Percentiles rank a stretch among this genome's conserved stretches.
These are phyloP conservation scores for Trogon melanurus DNA, from an alignment of 2,113 vertebrate species.

Conservation along the genomic window DNA sequence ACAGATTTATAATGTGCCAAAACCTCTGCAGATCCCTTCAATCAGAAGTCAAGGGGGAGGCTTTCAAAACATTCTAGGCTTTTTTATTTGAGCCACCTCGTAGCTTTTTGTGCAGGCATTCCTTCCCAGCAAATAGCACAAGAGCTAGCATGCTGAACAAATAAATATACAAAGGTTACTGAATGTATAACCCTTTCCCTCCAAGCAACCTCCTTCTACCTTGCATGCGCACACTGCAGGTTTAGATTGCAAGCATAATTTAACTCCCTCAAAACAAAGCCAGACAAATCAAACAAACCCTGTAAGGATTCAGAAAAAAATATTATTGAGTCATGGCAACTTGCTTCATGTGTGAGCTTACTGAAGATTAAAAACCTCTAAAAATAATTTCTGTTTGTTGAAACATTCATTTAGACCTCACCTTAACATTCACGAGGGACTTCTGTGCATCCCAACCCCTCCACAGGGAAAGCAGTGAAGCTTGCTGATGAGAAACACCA, in stretches of 20 bases:
- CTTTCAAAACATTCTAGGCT: slow-evolving; percentile 47
- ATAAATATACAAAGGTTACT: slow-evolving; percentile 39
- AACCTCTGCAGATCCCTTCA: not conserved
- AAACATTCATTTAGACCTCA: not conserved
- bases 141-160: slow-evolving; percentile 57
- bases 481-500: not conserved
- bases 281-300: not conserved
- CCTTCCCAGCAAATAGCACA: slow-evolving; percentile 61
- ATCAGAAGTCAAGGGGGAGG: slow-evolving; percentile 13
- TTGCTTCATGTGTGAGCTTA: not conserved
- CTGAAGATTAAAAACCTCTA: not conserved
- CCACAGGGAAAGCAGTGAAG: not conserved
- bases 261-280: not conserved
- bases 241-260: slow-evolving; percentile 3
- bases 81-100: not conserved
- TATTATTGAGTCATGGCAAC: not conserved
- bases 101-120: slow-evolving; percentile 46
- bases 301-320: not conserved
- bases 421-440: not conserved
- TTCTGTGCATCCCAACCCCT: not conserved
- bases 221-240: not conserved
- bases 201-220: not conserved
- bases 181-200: slow-evolving; percentile 23
- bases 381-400: not conserved
- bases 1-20: slow-evolving; percentile 36